A percentile compares a stretch with the other conserved stretches of the same genome.
phyloP scores from a whole-genome alignment of 2,113 vertebrate genomes.

The Chamaea fasciata region DNA sequence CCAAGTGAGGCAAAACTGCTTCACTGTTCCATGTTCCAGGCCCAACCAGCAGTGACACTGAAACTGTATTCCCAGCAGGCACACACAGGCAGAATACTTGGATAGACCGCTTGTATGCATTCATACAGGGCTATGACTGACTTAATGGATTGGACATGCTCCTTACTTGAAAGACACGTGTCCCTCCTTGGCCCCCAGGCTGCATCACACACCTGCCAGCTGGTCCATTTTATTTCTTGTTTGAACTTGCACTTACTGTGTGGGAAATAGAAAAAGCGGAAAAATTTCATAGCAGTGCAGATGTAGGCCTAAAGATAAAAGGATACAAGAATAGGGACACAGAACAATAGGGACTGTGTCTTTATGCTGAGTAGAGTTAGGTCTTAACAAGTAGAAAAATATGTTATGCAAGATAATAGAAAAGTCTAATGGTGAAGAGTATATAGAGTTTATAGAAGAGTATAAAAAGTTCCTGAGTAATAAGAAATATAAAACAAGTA shows the following conservation, averaged over 20 bases:
- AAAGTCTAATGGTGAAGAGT: background rate
- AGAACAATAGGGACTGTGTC: background rate
- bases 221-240: rapidly evolving
- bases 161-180: rapidly evolving
- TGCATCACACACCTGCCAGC: background rate
- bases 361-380: no score
- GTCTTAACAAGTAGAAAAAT: no score
- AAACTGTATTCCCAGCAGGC: background rate
- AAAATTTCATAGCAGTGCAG: background rate
- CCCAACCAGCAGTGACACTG: background rate
- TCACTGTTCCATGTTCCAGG: background rate
- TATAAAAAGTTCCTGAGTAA: background rate
- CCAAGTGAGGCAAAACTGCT: background rate
- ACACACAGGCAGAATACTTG: background rate
- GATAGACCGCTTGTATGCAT: rapidly evolving
- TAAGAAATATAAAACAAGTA: background rate
- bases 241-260: background rate
- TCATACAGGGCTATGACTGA: background rate
- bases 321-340: background rate
- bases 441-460: no score
- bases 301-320: background rate
- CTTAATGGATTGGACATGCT: no score
- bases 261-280: background rate
- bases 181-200: background rate
- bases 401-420: background rate